Percentiles rank a stretch among this genome's conserved stretches.
These are phyloP conservation scores for Hydrotaea diabolus DNA, from an alignment of 2,888 invertebrate species.

Conservation along the genomic window DNA sequence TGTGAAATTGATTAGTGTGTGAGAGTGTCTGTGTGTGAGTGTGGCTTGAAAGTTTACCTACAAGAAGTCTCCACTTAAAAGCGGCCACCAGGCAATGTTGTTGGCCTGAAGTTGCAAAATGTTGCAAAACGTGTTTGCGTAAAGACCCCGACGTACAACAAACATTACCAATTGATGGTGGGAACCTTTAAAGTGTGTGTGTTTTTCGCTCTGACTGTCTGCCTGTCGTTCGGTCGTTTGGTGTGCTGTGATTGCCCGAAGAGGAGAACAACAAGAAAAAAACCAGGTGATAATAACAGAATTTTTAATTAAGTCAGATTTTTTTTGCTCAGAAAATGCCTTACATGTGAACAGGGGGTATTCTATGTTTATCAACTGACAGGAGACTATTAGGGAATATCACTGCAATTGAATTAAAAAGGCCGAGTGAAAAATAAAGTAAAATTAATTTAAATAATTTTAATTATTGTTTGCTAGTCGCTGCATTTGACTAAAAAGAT, in stretches of 20 bases:
- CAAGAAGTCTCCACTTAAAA: slow-evolving; percentile 19
- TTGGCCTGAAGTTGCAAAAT: slow-evolving; percentile 14
- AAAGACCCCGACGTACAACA: neutral
- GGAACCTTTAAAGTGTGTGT: slow-evolving; percentile 41
- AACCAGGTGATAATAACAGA: slow-evolving; percentile 60
- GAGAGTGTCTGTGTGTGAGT: neutral
- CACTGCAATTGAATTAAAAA: no score
- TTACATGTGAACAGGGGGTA: neutral
- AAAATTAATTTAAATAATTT: no score
- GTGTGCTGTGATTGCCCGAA: neutral
- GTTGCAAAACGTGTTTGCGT: slow-evolving; percentile 50
- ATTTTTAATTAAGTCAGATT: slow-evolving; percentile 63
- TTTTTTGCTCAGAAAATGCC: slow-evolving; percentile 16
- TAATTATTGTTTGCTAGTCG: no score
- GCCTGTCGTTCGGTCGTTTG: slow-evolving; percentile 11
- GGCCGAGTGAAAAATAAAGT: no score
- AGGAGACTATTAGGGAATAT: neutral
- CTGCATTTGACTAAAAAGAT: no score
- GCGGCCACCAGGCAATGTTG: slow-evolving; percentile 24
- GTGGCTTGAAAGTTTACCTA: slow-evolving; percentile 20
- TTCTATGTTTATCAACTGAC: neutral
- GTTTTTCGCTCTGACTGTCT: neutral
- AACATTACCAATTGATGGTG: slow-evolving; percentile 37
- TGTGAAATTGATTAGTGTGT: slow-evolving; percentile 80
- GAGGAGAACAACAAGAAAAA: slow-evolving; percentile 37